Conservation (phyloP, 2,113 vertebrate species). For the Monopterus albus region DNA sequence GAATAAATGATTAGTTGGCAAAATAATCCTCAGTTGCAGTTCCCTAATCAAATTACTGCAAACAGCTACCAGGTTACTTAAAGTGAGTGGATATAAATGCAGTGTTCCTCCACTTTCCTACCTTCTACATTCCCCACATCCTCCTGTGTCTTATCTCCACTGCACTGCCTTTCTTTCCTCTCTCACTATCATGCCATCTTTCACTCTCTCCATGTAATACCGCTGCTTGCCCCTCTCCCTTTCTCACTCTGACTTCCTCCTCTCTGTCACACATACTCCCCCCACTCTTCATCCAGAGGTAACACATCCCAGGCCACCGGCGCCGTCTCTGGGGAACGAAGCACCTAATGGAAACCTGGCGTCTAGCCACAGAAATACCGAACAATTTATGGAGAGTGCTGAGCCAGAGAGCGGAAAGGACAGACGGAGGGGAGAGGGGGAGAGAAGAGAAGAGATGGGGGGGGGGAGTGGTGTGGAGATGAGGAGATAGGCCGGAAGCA, state of each 20-base stretch:
- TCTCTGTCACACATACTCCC: not conserved
- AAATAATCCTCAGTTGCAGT: not conserved
- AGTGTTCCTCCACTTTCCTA: not conserved
- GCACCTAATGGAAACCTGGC: constrained; percentile 80
- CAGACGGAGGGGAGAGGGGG: constrained; percentile 2
- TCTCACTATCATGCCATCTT: constrained; percentile 41
- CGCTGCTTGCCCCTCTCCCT: not conserved
- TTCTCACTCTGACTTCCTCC: constrained; percentile 23
- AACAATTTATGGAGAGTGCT: constrained; percentile 70
- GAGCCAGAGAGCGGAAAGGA: constrained; percentile 7
- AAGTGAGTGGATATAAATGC: not conserved
- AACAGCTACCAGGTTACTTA: not conserved
- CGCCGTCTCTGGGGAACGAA: constrained; percentile 73
- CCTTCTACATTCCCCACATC: not conserved
- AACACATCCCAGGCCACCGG: constrained; percentile 77
- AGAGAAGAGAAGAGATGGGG: constrained; percentile 14
- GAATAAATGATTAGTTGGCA: not conserved
- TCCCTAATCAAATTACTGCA: not conserved
- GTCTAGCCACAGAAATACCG: constrained; percentile 76
- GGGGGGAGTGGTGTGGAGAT: constrained; percentile 36
- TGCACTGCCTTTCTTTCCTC: constrained; percentile 17
- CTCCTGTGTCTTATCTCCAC: constrained; percentile 11
- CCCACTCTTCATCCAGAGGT: constrained; percentile 56
- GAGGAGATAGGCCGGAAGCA: constrained; percentile 50
- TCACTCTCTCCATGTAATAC: constrained; percentile 31